These are phyloP conservation scores for Glyphotaelius pellucidus DNA, from an alignment of 2,888 invertebrate genomes.

Conservation along the genomic window DNA sequence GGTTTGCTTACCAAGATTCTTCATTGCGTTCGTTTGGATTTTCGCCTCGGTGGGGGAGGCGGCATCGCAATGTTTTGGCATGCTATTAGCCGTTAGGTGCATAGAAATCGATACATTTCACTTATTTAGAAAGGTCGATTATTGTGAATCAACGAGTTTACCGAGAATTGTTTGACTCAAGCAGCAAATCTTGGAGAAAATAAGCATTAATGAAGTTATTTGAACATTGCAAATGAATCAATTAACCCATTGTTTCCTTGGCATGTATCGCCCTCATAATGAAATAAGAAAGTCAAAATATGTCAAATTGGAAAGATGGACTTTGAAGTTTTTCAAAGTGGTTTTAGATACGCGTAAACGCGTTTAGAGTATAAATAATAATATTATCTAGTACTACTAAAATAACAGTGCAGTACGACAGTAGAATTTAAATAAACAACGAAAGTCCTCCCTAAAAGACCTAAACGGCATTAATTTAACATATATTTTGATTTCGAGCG, in stretches of 20 bases:
- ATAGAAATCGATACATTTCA: not conserved
- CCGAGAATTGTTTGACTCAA: not conserved
- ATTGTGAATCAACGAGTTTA: not conserved
- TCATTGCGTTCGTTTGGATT: not conserved
- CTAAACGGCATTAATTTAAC: too few relatives aligned
- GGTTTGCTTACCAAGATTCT: not conserved
- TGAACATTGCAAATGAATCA: not conserved
- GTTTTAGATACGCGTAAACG: too few relatives aligned
- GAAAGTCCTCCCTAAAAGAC: too few relatives aligned
- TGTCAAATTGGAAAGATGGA: too few relatives aligned
- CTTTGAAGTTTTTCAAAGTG: too few relatives aligned
- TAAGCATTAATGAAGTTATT: not conserved
- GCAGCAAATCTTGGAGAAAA: not conserved
- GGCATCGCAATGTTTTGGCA: not conserved
- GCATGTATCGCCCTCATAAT: too few relatives aligned
- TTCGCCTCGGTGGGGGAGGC: not conserved
- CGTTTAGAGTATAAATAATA: too few relatives aligned
- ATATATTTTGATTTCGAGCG: too few relatives aligned
- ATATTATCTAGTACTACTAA: too few relatives aligned
- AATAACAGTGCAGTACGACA: too few relatives aligned
- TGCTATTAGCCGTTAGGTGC: not conserved
- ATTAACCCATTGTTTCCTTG: not conserved
- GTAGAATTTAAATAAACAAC: too few relatives aligned
- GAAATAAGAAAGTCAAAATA: too few relatives aligned
- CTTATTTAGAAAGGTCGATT: slow-evolving; percentile 2